Conservation (phyloP, 2,113 vertebrate genomes). For the Phoenicopterus ruber region DNA sequence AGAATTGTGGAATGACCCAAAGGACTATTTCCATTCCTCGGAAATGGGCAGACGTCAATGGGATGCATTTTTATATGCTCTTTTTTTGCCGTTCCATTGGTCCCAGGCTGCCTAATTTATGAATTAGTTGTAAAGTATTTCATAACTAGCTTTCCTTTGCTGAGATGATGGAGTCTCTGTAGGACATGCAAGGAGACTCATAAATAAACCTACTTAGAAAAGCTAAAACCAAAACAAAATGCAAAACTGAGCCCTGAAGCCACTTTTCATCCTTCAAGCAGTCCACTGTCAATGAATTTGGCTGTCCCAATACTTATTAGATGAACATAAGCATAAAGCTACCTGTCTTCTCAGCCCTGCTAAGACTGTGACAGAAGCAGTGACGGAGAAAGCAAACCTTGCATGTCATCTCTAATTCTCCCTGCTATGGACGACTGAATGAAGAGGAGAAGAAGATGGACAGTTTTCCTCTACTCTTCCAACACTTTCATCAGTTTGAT, state of each 20-base stretch:
- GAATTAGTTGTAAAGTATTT: not conserved
- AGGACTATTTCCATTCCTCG: not conserved
- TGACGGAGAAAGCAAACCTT: not conserved
- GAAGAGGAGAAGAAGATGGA: not conserved
- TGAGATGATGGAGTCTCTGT: not conserved
- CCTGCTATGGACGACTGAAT: not conserved
- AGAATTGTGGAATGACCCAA: not conserved
- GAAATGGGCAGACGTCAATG: not conserved
- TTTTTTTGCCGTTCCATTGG: not conserved
- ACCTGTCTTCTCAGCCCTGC: not conserved
- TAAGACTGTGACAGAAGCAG: not conserved
- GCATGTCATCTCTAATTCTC: not conserved
- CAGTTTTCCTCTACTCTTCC: not conserved
- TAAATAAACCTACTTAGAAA: not conserved
- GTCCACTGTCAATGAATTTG: not conserved
- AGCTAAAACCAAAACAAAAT: not conserved
- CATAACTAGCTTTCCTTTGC: not conserved
- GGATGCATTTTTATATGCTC: not conserved
- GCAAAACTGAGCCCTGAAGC: not conserved
- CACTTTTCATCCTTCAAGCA: not conserved
- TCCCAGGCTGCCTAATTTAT: not conserved
- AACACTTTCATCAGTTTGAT: not conserved
- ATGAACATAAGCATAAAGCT: not conserved
- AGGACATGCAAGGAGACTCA: not conserved
- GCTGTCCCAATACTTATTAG: not conserved